A percentile compares a stretch with the other conserved stretches of the same genome.
Evolutionary conservation across 2,797 vertebrate species (phyloP).

Genomic region (Sebastes trivittatus): DNA sequence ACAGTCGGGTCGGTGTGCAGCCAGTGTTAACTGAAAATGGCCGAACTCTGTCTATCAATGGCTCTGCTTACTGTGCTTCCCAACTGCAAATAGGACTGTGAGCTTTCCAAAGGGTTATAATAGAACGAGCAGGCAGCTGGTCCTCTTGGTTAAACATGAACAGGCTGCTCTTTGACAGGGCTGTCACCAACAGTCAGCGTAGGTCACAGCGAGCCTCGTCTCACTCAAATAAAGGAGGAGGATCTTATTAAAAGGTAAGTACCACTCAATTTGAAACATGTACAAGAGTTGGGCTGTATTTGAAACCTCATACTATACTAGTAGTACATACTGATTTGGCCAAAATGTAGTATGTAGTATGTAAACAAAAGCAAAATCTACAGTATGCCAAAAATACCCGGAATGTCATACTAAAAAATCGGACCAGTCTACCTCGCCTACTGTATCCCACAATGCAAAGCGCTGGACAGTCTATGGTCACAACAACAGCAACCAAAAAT

Average conservation of each 20-base stretch:
- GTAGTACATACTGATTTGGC: no score
- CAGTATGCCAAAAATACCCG: no score
- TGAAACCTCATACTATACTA: no score
- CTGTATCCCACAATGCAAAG: no score
- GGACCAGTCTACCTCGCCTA: no score
- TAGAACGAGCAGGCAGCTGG: constrained; percentile 53
- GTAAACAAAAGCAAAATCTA: no score
- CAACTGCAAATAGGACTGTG: constrained; percentile 41
- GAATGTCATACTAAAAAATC: no score
- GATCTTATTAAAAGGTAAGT: background rate
- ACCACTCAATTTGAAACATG: background rate
- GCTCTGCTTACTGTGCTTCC: constrained; percentile 30
- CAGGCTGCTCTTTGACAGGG: constrained; percentile 58
- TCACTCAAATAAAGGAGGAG: constrained; percentile 10
- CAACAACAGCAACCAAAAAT: no score
- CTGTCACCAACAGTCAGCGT: constrained; percentile 37
- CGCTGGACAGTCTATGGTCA: no score
- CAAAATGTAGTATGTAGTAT: no score
- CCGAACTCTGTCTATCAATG: constrained; percentile 16
- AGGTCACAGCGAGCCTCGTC: constrained; percentile 24
- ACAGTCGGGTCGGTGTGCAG: constrained; percentile 9
- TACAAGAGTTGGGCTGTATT: background rate
- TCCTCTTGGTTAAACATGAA: constrained; percentile 65
- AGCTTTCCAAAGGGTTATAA: constrained; percentile 48
- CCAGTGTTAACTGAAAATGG: constrained; percentile 26